Percentiles rank a stretch among this genome's conserved stretches.
Evolutionary conservation across 2,113 vertebrate species (phyloP).

Genomic region (Burhinus oedicnemus): DNA sequence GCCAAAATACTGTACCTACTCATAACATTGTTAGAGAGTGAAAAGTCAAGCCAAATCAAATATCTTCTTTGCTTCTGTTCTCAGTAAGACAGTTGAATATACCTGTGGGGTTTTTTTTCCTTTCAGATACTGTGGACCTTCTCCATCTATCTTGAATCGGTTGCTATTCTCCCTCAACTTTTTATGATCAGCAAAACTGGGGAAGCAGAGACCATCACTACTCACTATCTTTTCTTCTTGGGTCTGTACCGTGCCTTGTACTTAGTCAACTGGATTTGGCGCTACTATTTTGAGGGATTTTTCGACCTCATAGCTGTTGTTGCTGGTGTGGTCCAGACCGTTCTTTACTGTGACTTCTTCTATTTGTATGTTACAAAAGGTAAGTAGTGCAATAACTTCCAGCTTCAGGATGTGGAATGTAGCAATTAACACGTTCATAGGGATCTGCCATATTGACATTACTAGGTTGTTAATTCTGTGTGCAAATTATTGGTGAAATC

Average conservation of each 20-base stretch:
- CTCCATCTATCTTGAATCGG: slow-evolving; percentile 97
- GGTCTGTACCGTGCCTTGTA: slow-evolving; percentile 97
- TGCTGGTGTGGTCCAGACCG: slow-evolving; percentile 96
- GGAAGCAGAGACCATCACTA: slow-evolving; percentile 98
- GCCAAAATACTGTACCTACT: background rate
- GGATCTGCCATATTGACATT: background rate
- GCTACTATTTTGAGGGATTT: slow-evolving; percentile 98
- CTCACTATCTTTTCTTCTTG: slow-evolving; percentile 98
- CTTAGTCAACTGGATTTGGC: slow-evolving; percentile 99
- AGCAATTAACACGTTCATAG: background rate
- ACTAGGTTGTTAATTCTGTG: background rate
- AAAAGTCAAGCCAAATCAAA: background rate
- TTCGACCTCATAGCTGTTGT: slow-evolving; percentile 99
- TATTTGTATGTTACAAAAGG: slow-evolving; percentile 99
- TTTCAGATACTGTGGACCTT: slow-evolving; percentile 97
- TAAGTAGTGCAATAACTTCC: slow-evolving; percentile 43
- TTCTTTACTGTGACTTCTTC: slow-evolving; percentile 99
- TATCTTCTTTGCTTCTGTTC: background rate
- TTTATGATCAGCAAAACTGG: slow-evolving; percentile 99
- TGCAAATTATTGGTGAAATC: background rate
- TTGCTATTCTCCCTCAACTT: slow-evolving; percentile 97
- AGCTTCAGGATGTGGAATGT: background rate
- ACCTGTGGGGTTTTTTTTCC: background rate
- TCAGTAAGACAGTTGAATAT: background rate
- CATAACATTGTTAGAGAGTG: background rate